Evolutionary conservation across 2,797 vertebrate genomes (phyloP).

Genomic region (Heterohyrax brucei): DNA sequence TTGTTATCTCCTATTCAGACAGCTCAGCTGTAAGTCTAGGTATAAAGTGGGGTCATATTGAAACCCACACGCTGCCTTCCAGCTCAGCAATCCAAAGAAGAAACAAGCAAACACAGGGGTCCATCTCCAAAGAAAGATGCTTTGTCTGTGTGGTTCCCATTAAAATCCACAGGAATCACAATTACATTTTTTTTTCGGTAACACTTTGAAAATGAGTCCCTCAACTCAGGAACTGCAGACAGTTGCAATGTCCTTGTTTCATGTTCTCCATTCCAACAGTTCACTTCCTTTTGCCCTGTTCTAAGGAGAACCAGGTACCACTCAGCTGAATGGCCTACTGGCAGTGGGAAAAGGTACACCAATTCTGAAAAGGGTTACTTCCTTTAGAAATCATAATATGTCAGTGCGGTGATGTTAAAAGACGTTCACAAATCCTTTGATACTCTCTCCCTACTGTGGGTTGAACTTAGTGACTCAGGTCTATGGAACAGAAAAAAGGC

Average conservation of each 20-base stretch:
- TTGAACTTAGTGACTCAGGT: slow-evolving; percentile 16
- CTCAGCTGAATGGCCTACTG: not conserved
- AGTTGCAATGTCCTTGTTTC: not conserved
- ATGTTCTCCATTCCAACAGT: not conserved
- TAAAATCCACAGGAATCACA: not conserved
- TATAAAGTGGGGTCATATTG: not conserved
- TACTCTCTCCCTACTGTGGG: slow-evolving; percentile 14
- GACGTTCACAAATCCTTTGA: slow-evolving; percentile 40
- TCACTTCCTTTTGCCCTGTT: not conserved
- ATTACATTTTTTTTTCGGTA: not conserved
- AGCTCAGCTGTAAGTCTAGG: not conserved
- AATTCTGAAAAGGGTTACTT: slow-evolving; percentile 9
- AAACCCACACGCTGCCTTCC: slow-evolving; percentile 31
- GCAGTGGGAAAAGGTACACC: not conserved
- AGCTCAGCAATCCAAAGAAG: slow-evolving; percentile 28
- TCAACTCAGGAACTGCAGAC: not conserved
- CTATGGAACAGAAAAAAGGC: not conserved
- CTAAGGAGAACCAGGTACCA: not conserved
- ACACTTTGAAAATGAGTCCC: slow-evolving; percentile 47
- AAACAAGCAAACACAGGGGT: not conserved
- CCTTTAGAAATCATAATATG: not conserved
- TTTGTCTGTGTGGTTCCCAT: not conserved
- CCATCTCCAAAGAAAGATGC: slow-evolving; percentile 39
- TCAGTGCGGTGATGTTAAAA: slow-evolving; percentile 4
- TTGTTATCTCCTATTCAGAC: slow-evolving; percentile 1